Percentiles rank a stretch among this genome's conserved stretches.
These are phyloP conservation scores for Allophyes oxyacanthae DNA, from an alignment of 2,888 invertebrate species.

Conservation along the genomic window DNA sequence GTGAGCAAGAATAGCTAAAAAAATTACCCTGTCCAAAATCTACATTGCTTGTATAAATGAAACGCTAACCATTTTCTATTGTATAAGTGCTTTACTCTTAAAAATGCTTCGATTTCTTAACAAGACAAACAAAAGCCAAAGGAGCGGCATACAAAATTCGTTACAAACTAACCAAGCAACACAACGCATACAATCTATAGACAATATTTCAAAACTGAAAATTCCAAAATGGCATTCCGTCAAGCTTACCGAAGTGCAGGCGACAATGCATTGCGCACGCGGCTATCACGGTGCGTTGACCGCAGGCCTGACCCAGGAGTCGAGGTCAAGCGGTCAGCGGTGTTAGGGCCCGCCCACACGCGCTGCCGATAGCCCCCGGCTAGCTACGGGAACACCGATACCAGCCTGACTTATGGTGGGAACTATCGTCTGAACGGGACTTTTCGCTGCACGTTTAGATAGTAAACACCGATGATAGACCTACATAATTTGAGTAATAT, in stretches of 20 bases:
- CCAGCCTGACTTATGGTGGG: constrained; percentile 55
- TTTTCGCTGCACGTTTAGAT: constrained; percentile 46
- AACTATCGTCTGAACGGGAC: constrained; percentile 59
- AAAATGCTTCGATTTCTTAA: too few relatives aligned
- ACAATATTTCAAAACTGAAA: constrained; percentile 55
- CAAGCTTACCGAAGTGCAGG: constrained; percentile 70
- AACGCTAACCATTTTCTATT: too few relatives aligned
- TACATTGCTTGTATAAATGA: too few relatives aligned
- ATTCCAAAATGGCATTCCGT: constrained; percentile 66
- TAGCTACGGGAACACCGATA: constrained; percentile 48
- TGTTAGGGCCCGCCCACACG: constrained; percentile 73
- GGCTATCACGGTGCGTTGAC: constrained; percentile 77
- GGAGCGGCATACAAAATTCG: background rate
- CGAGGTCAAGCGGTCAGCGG: constrained; percentile 85
- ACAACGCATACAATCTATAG: constrained; percentile 10
- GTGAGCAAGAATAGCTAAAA: too few relatives aligned
- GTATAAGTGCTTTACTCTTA: too few relatives aligned
- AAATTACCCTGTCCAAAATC: too few relatives aligned
- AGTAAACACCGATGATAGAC: constrained; percentile 39
- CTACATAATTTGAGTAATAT: constrained; percentile 30
- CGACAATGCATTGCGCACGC: constrained; percentile 71
- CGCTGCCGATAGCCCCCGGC: constrained; percentile 64
- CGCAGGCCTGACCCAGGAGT: constrained; percentile 73
- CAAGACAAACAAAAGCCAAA: background rate
- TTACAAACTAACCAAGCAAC: background rate